Evolutionary conservation across 2,797 vertebrate genomes (phyloP).

Genomic region (Falco biarmicus): DNA sequence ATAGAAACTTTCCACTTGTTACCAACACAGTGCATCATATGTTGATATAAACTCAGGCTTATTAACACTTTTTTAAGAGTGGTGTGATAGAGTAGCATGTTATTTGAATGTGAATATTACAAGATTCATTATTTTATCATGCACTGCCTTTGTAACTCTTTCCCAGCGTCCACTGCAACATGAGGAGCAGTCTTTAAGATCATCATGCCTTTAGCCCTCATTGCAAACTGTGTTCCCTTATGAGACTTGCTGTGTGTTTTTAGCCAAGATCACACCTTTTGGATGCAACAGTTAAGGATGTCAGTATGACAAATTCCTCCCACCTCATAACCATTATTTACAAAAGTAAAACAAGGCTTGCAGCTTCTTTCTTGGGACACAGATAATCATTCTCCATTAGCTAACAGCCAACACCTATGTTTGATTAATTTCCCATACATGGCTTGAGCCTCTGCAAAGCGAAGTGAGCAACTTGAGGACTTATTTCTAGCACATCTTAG

Average conservation of each 20-base stretch:
- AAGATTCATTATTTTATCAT: neutral
- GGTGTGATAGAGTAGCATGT: neutral
- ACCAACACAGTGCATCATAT: neutral
- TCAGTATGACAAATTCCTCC: neutral
- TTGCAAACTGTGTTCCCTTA: neutral
- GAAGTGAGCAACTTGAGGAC: neutral
- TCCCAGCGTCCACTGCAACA: neutral
- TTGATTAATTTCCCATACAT: neutral
- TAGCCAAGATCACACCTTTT: neutral
- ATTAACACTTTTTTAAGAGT: neutral
- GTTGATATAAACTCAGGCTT: neutral
- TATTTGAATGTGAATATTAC: neutral
- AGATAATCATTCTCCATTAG: neutral
- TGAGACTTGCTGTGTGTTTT: neutral
- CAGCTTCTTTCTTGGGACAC: neutral
- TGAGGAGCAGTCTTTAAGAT: neutral
- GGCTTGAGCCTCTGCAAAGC: neutral
- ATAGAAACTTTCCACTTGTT: neutral
- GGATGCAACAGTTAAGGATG: neutral
- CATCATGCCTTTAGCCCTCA: neutral
- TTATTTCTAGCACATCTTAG: neutral
- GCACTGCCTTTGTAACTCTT: neutral
- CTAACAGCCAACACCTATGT: rapidly evolving
- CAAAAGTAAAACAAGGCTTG: neutral
- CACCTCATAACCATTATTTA: neutral